Percentiles rank a stretch among this genome's conserved stretches.
Evolutionary conservation across 35 echinoderm and acorn worm species (phyloP).

Genomic region (Lytechinus variegatus): DNA sequence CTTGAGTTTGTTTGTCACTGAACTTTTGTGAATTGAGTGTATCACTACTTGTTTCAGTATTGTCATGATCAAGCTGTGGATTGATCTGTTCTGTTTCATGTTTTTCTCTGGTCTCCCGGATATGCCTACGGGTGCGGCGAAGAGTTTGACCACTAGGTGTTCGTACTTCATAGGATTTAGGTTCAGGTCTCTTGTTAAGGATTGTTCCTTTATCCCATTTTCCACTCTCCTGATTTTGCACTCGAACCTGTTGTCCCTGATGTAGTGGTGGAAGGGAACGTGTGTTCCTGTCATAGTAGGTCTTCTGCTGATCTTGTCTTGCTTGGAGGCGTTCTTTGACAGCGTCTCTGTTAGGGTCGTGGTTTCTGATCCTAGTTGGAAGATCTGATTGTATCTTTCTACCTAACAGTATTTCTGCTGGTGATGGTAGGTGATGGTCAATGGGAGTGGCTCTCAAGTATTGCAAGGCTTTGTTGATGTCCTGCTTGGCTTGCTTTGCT

Average conservation of each 20-base stretch:
- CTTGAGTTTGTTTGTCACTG: no score
- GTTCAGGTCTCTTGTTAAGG: slow-evolving; percentile 27
- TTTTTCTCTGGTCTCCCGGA: background rate
- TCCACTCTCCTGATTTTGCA: slow-evolving; percentile 43
- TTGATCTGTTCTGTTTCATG: no score
- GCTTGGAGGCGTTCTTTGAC: slow-evolving; percentile 41
- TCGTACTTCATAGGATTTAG: slow-evolving; percentile 44
- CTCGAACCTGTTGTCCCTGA: slow-evolving; percentile 4
- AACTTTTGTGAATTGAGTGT: no score
- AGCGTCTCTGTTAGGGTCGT: background rate
- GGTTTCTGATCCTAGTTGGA: no score
- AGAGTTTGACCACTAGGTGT: background rate
- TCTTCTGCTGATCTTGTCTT: slow-evolving; percentile 56
- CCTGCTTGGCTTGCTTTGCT: no score
- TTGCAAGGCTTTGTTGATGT: no score
- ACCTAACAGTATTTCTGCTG: no score
- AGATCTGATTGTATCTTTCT: no score
- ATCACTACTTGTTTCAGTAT: no score
- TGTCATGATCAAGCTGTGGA: no score
- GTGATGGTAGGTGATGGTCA: no score
- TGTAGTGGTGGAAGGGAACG: background rate
- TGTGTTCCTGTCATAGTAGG: background rate
- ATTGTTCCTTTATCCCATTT: slow-evolving; percentile 5
- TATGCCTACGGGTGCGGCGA: slow-evolving; percentile 21
- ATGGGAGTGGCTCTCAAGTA: no score